phyloP scores from a whole-genome alignment of 1,140 invertebrate species.

The Scylla paramamosain region DNA sequence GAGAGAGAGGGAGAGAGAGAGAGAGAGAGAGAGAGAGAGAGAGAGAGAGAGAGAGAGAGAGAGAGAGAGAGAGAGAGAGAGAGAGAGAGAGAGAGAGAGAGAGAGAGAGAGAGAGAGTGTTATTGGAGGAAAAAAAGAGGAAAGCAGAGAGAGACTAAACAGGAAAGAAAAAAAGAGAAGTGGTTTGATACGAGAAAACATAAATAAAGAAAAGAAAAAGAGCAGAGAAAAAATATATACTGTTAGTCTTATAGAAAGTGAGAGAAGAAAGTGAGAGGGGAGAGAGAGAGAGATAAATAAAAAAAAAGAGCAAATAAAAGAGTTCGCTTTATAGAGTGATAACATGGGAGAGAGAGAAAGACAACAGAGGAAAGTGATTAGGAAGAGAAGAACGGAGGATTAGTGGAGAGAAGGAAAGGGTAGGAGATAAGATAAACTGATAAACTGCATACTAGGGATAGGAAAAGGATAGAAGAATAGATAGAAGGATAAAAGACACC shows the following conservation, averaged over 20 bases:
- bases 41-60: slow-evolving; percentile 52
- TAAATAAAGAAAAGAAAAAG: background rate
- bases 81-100: slow-evolving; percentile 22
- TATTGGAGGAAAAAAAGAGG: too few species aligned
- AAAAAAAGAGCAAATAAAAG: background rate
- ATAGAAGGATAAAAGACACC: too few species aligned
- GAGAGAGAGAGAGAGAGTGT: too few species aligned
- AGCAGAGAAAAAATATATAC: background rate
- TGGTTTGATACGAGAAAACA: background rate
- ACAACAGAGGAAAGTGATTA: background rate
- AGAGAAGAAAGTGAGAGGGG: background rate
- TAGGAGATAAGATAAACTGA: too few species aligned
- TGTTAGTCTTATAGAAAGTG: background rate
- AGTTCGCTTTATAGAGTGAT: background rate
- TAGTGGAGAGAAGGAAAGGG: too few species aligned
- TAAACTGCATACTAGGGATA: too few species aligned
- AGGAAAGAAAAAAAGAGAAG: background rate
- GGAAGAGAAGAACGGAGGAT: background rate
- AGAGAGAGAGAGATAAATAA: background rate
- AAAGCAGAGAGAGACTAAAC: background rate
- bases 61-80: slow-evolving; percentile 29
- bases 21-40: slow-evolving; percentile 43
- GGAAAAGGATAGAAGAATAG: too few species aligned
- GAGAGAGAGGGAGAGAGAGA: background rate
- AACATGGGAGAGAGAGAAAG: background rate